A percentile compares a stretch with the other conserved stretches of the same genome.
Conservation (phyloP, 2,888 invertebrate genomes). For the Synanthedon myopaeformis region DNA sequence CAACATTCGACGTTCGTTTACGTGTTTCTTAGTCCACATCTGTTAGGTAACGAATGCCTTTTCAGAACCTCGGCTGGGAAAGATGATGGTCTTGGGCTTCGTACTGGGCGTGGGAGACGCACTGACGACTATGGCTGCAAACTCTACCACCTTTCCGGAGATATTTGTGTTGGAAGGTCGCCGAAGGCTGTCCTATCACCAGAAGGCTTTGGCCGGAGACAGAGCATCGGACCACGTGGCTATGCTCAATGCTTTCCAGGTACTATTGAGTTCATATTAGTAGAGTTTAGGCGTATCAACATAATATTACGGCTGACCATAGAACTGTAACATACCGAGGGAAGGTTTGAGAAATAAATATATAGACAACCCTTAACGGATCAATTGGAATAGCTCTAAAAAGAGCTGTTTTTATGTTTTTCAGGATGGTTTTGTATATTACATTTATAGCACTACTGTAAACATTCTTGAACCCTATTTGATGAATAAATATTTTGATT, state of each 20-base stretch:
- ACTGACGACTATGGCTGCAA: conserved; percentile 93
- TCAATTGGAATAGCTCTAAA: too few species aligned
- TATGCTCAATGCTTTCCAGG: conserved; percentile 91
- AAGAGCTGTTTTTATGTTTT: too few species aligned
- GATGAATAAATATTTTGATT: background rate
- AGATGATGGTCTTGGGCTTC: conserved; percentile 96
- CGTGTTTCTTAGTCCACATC: background rate
- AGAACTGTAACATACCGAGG: too few species aligned
- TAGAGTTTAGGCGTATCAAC: too few species aligned
- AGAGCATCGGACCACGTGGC: conserved; percentile 95
- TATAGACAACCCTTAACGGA: too few species aligned
- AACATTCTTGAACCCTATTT: too few species aligned
- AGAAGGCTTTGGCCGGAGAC: conserved; percentile 87
- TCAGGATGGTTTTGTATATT: too few species aligned
- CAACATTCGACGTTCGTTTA: too few species aligned
- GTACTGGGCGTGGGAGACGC: conserved; percentile 93
- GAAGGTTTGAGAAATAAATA: too few species aligned
- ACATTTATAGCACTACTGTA: too few species aligned
- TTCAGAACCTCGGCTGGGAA: conserved; percentile 91
- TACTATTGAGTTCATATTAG: conserved; percentile 13
- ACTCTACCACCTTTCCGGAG: conserved; percentile 95
- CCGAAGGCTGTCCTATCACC: conserved; percentile 83
- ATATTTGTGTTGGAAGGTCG: conserved; percentile 87
- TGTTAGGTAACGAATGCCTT: background rate
- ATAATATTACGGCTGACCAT: too few species aligned